Conservation (phyloP, 2,888 invertebrate genomes). For the Nomada fabriciana region DNA sequence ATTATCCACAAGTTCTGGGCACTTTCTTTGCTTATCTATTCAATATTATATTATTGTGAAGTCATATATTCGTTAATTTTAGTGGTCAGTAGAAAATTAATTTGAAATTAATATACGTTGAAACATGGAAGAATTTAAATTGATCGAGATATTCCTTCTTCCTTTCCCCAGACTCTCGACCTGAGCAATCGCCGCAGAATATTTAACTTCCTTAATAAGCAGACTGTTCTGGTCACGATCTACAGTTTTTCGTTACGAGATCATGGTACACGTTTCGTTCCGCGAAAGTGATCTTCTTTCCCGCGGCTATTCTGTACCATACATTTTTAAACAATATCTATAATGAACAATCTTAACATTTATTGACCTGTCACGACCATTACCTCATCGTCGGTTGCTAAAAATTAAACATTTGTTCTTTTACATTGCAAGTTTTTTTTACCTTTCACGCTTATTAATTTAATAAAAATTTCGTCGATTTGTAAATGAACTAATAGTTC, state of each 20-base stretch:
- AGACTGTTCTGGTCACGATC: constrained; percentile 27
- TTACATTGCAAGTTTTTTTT: constrained; percentile 28
- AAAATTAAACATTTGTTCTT: constrained; percentile 15
- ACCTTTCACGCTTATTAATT: constrained; percentile 3
- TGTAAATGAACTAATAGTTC: too few relatives aligned
- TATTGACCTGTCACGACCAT: neutral
- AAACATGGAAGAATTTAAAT: too few relatives aligned
- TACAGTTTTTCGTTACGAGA: neutral
- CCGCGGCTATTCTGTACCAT: constrained; percentile 6
- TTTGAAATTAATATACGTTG: too few relatives aligned
- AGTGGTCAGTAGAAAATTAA: too few relatives aligned
- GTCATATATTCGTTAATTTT: too few relatives aligned
- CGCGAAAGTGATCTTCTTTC: constrained; percentile 41
- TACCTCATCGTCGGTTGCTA: neutral
- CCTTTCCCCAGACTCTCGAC: neutral
- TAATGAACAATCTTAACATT: constrained; percentile 5
- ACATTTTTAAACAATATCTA: constrained; percentile 33
- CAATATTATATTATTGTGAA: too few relatives aligned
- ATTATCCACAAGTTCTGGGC: too few relatives aligned
- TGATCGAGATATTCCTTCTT: neutral
- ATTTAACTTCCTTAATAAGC: constrained; percentile 15
- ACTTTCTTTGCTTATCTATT: too few relatives aligned
- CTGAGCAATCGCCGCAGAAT: neutral
- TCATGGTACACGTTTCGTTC: neutral
- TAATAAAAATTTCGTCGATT: neutral